phyloP scores from a whole-genome alignment of 1,140 invertebrate genomes.

The Drosophila sturtevanti region DNA sequence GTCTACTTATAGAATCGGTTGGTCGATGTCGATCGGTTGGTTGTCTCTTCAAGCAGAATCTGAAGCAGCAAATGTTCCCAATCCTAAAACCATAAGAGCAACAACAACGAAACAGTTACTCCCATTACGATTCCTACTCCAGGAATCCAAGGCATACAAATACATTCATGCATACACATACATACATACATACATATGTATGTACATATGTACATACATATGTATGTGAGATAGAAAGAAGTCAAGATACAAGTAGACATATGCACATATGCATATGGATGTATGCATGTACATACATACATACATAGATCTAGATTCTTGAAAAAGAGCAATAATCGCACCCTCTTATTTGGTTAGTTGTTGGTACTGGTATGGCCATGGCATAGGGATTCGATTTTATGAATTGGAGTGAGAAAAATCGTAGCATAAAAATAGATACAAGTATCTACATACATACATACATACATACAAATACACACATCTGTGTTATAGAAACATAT shows the following conservation, averaged over 20 bases:
- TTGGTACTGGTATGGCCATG: background rate
- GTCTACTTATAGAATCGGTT: constrained; percentile 74
- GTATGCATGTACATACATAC: too few relatives aligned
- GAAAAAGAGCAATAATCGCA: constrained; percentile 28
- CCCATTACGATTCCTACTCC: constrained; percentile 51
- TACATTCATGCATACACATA: background rate
- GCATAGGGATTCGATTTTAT: constrained; percentile 38
- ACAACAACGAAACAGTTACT: constrained; percentile 49
- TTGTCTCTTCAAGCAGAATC: constrained; percentile 3
- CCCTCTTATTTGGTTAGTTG: constrained; percentile 4
- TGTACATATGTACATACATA: background rate
- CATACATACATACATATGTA: background rate
- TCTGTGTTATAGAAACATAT: constrained; percentile 12
- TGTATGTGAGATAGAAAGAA: too few relatives aligned
- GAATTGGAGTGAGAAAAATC: constrained; percentile 70
- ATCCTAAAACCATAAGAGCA: constrained; percentile 30
- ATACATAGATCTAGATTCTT: constrained; percentile 9
- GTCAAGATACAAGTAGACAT: background rate
- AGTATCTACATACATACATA: constrained; percentile 37
- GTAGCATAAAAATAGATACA: constrained; percentile 71
- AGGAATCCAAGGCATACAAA: constrained; percentile 30
- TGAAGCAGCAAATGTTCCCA: constrained; percentile 27
- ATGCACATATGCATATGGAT: background rate
- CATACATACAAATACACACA: background rate
- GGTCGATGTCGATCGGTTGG: background rate